Evolutionary conservation across 2,888 invertebrate genomes (phyloP).

Genomic region (Malthinus seriepunctatus): DNA sequence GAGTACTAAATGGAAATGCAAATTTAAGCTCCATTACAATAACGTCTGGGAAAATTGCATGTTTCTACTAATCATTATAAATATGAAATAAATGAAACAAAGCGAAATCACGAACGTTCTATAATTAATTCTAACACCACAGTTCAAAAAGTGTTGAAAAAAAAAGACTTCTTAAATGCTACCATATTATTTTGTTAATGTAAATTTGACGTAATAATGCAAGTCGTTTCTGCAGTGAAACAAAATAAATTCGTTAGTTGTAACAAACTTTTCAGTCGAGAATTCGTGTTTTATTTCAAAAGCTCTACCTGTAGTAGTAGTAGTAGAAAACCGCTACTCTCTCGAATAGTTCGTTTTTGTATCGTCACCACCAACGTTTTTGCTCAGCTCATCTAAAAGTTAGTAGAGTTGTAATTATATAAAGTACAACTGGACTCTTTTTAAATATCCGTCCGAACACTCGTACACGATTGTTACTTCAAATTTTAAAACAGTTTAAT

Average conservation of each 20-base stretch:
- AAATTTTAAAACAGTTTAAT: too few species aligned
- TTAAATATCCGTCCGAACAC: conserved; percentile 20
- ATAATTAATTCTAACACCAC: too few species aligned
- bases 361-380: neutral
- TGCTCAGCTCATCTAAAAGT: conserved; percentile 13
- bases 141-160: too few species aligned
- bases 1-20: too few species aligned
- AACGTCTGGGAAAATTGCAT: too few species aligned
- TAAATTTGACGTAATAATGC: conserved; percentile 2
- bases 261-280: conserved; percentile 17
- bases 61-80: too few species aligned
- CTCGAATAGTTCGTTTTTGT: conserved; percentile 22
- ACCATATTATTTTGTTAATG: conserved; percentile 13
- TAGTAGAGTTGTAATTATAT: conserved; percentile 23
- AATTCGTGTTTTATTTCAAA: conserved; percentile 24
- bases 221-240: neutral
- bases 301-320: conserved; percentile 16
- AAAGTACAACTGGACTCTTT: conserved; percentile 5
- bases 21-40: too few species aligned
- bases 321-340: conserved; percentile 16
- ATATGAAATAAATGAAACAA: too few species aligned
- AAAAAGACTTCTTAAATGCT: neutral
- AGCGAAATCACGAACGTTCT: too few species aligned
- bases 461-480: too few species aligned
- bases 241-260: conserved; percentile 13